Percentiles rank a stretch among this genome's conserved stretches.
These are phyloP conservation scores for Hypolimnas misippus DNA, from an alignment of 2,888 invertebrate species.

Conservation along the genomic window DNA sequence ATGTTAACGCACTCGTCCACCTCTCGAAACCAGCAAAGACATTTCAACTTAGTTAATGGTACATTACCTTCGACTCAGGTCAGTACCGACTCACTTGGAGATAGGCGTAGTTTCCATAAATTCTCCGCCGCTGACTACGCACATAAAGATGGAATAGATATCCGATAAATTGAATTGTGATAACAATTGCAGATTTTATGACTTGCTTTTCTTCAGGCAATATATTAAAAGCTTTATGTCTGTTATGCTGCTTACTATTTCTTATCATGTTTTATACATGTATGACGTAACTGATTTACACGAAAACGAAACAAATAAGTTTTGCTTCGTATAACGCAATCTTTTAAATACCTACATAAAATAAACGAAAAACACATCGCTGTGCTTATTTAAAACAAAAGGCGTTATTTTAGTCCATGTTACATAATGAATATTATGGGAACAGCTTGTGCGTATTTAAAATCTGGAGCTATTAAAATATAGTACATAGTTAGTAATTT, in stretches of 20 bases:
- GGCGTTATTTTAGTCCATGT: too few relatives aligned
- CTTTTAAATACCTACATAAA: too few relatives aligned
- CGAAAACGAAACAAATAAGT: too few relatives aligned
- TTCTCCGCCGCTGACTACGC: constrained; percentile 47
- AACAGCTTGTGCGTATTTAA: neutral
- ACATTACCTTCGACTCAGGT: constrained; percentile 24
- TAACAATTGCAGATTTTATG: constrained; percentile 44
- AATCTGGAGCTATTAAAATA: constrained; percentile 5
- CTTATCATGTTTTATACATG: neutral
- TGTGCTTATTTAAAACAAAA: too few relatives aligned
- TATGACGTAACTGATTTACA: too few relatives aligned
- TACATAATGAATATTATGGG: neutral
- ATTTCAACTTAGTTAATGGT: constrained; percentile 5
- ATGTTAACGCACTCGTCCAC: too few relatives aligned
- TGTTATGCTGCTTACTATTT: neutral
- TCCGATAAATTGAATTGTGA: constrained; percentile 56
- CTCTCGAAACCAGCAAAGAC: neutral
- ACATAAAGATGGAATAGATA: constrained; percentile 46
- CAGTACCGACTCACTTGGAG: constrained; percentile 44
- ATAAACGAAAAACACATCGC: too few relatives aligned
- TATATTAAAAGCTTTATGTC: neutral
- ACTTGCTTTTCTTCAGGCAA: neutral
- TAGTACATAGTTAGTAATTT: constrained; percentile 16
- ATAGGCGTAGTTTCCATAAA: constrained; percentile 47
- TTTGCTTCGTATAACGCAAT: too few relatives aligned